Conservation (phyloP, 2,113 vertebrate species). For the Sisor rabdophorus region DNA sequence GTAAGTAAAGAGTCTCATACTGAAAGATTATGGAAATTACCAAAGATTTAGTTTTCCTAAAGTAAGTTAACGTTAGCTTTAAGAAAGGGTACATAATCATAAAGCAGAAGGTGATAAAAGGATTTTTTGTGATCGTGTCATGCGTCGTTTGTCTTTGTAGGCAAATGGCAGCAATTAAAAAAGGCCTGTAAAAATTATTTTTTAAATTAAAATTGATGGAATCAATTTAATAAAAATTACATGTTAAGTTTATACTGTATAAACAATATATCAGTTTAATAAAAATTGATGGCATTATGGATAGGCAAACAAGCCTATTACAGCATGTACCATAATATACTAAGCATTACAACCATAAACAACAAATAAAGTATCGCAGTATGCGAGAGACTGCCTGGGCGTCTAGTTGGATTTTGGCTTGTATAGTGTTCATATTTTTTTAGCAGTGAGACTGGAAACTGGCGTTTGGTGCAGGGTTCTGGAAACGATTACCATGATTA, state of each 20-base stretch:
- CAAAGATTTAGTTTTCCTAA: background rate
- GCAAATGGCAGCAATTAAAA: background rate
- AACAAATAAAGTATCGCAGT: background rate
- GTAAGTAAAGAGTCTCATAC: background rate
- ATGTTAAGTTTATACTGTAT: no score
- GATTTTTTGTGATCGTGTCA: slow-evolving; percentile 21
- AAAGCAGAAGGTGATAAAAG: slow-evolving; percentile 12
- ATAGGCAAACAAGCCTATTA: no score
- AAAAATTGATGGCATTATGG: no score
- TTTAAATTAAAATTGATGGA: no score
- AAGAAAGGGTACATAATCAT: slow-evolving; percentile 5
- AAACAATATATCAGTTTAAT: no score
- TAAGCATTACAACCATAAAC: background rate
- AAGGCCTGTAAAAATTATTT: background rate
- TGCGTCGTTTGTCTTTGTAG: background rate
- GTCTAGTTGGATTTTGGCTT: background rate
- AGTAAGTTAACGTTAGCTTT: background rate
- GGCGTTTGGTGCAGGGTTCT: background rate
- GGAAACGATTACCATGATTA: background rate
- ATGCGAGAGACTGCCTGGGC: background rate
- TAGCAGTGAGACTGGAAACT: background rate
- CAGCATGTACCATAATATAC: background rate
- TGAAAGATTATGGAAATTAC: background rate
- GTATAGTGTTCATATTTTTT: background rate
- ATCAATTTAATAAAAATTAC: no score